Base-by-base conservation (phyloP, 2,113 vertebrate genomes). In the Mus pahari region DNA sequence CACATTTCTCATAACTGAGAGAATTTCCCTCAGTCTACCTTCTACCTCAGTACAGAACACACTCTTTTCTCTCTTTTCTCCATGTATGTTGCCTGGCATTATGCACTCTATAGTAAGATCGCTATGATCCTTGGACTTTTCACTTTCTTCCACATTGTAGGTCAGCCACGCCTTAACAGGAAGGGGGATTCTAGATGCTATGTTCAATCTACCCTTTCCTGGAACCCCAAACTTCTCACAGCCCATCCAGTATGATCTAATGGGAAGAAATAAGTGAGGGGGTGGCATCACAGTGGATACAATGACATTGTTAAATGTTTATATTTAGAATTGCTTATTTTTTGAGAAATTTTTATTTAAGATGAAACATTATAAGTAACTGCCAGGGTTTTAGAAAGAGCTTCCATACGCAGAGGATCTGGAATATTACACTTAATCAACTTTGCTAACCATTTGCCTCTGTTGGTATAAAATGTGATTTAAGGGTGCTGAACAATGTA, bases 91-190 rank as follows among this genome's bases (percentile, higher is more conserved):
- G 39, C 33, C 50, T 48, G 28, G 7, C 42, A 11, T 1, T 64
- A 50, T 91, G 24, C 2, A 58, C 14, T 75, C 66, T 66, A 0
- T 14, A 2, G 50, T 60, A 16, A 36, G 6, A 66, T 60, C 66
- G 1, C 11, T 55, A 22, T 20, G 10, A 74, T 42, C 10, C 42
- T 71, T 89, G 14, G 7, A 36, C 20, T 9, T 16, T 53, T 10
- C 22, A 7, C 3, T 60, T 82, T 71, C 42, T 83, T 10, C 24
- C 33, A 33, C 45, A 53, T 33, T 17, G 36, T 73, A 70, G 13
- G 12, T 64, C 19, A 24, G n/a, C 0, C 19, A 3, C 14, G 48
- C 7, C 12, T 12, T 7, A 89, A 22, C 0, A 48, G 36, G 17
- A 62, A 0, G 3, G 3, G 10, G 12, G 3, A 53, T 94, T 22